phyloP scores from a whole-genome alignment of 2,113 vertebrate genomes.

The Heteronetta atricapilla region DNA sequence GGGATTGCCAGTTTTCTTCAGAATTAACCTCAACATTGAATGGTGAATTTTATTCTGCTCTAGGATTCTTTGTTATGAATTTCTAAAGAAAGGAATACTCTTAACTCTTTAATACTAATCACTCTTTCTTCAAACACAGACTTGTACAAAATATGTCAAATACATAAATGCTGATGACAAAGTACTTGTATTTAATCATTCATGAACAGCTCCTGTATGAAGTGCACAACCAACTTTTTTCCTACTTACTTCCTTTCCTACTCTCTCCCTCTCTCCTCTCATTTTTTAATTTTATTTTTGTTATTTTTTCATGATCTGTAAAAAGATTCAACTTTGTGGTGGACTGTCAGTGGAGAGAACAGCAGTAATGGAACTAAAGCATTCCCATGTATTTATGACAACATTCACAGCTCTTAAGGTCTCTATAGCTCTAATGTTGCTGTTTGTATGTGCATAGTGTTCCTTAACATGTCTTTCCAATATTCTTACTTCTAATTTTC shows the following conservation, averaged over 20 bases:
- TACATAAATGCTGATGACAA: neutral
- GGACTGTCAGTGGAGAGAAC: neutral
- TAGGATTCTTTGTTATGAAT: neutral
- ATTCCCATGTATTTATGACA: neutral
- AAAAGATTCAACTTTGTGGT: neutral
- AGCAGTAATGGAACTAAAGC: neutral
- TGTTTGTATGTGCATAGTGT: neutral
- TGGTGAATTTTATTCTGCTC: neutral
- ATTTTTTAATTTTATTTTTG: neutral
- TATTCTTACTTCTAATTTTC: neutral
- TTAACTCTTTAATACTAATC: neutral
- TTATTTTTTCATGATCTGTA: neutral
- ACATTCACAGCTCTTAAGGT: neutral
- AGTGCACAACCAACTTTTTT: neutral
- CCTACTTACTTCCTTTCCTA: too few species aligned
- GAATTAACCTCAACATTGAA: neutral
- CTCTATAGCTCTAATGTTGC: neutral
- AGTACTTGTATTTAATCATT: conserved; percentile 29
- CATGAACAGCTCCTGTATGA: neutral
- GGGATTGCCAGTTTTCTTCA: neutral
- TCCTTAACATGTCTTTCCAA: neutral
- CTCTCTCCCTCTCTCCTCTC: neutral
- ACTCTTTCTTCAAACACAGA: neutral
- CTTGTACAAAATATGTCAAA: neutral
- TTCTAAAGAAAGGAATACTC: neutral